Evolutionary conservation across 2,888 invertebrate species (phyloP).

Genomic region (Aphrophora alni): DNA sequence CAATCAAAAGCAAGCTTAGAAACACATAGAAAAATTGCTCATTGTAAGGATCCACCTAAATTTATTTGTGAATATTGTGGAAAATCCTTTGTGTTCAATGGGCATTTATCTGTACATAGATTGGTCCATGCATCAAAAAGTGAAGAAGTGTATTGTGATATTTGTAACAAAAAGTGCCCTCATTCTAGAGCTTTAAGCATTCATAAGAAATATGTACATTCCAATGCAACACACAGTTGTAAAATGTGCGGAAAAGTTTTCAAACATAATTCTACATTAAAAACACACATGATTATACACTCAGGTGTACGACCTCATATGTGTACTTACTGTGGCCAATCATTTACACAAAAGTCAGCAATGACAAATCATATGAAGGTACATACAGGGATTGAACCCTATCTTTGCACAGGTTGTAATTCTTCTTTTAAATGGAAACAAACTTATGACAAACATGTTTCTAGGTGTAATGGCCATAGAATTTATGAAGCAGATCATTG

Average conservation of each 20-base stretch:
- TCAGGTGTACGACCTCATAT: not conserved
- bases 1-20: not conserved
- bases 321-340: not conserved
- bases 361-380: not conserved
- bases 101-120: not conserved
- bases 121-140: not conserved
- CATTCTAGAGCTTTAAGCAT: not conserved
- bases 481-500: not conserved
- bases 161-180: not conserved
- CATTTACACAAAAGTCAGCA: not conserved
- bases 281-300: not conserved
- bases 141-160: not conserved
- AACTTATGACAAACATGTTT: not conserved
- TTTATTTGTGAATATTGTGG: not conserved
- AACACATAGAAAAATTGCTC: not conserved
- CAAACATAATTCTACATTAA: not conserved
- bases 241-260: not conserved
- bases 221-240: not conserved
- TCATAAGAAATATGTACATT: not conserved
- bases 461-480: not conserved
- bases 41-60: not conserved
- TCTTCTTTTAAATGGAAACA: not conserved
- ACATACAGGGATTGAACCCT: not conserved
- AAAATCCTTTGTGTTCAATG: not conserved
- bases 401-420: not conserved